These are phyloP conservation scores for Solenopsis invicta DNA, from an alignment of 1,140 invertebrate genomes.

Conservation along the genomic window DNA sequence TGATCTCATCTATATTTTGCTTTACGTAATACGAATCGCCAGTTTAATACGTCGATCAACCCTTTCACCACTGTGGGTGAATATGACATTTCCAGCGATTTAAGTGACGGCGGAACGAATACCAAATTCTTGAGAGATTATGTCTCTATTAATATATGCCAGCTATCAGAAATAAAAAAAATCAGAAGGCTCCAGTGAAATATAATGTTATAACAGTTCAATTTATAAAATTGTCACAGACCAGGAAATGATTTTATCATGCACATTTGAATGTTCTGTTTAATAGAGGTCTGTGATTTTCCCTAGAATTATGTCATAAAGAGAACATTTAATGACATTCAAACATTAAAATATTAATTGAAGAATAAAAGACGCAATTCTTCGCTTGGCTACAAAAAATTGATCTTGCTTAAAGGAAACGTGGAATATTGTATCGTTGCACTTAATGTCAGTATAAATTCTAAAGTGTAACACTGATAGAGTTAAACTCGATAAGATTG, in stretches of 20 bases:
- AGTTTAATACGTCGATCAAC: neutral
- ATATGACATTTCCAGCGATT: neutral
- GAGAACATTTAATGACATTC: neutral
- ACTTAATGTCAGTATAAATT: slow-evolving; percentile 22
- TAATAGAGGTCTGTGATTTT: neutral
- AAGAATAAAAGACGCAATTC: neutral
- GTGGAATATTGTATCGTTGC: neutral
- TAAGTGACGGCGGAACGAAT: neutral
- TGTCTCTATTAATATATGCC: neutral
- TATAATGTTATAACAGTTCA: neutral
- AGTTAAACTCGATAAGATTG: neutral
- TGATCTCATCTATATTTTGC: neutral
- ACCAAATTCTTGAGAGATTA: slow-evolving; percentile 8
- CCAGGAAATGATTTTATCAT: neutral
- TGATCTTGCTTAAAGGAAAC: neutral
- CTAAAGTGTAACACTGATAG: neutral
- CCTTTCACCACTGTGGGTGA: slow-evolving; percentile 7
- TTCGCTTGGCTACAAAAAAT: neutral
- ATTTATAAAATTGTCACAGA: slow-evolving; percentile 28
- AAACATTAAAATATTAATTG: neutral
- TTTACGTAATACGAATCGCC: neutral
- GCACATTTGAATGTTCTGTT: neutral
- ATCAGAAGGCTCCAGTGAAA: neutral
- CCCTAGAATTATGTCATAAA: neutral
- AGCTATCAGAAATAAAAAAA: neutral